phyloP scores from a whole-genome alignment of 2,113 vertebrate genomes.

The Pavo muticus region DNA sequence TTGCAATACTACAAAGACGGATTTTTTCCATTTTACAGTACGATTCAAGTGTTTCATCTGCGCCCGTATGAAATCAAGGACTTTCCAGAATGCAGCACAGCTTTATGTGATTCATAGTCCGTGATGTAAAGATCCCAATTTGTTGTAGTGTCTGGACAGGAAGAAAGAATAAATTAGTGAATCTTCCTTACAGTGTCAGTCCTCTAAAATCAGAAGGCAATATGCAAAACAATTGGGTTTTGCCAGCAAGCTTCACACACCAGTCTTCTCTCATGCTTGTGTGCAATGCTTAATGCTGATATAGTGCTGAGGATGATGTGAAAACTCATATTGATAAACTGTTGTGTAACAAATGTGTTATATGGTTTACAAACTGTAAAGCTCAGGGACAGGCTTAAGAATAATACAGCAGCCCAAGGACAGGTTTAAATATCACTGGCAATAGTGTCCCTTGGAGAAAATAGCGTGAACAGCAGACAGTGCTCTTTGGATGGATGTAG shows the following conservation, averaged over 20 bases:
- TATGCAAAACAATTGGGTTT: neutral
- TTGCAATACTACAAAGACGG: neutral
- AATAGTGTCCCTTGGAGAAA: neutral
- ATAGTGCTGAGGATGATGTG: neutral
- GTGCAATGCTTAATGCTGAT: neutral
- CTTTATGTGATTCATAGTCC: neutral
- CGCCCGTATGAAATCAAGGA: neutral
- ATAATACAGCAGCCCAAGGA: neutral
- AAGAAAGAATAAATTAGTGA: neutral
- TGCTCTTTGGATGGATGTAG: neutral
- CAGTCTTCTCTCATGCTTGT: neutral
- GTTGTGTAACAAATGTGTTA: neutral
- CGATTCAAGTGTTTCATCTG: neutral
- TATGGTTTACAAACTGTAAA: neutral
- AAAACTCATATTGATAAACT: neutral
- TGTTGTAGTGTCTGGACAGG: neutral
- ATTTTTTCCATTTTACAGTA: neutral
- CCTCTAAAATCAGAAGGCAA: neutral
- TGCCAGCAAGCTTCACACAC: neutral
- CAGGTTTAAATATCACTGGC: neutral
- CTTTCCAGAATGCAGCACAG: constrained; percentile 10
- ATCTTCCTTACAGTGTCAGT: neutral
- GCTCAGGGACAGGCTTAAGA: neutral
- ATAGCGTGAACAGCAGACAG: neutral
- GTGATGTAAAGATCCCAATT: neutral